Conservation (phyloP, 2,888 invertebrate species). For the Hirudinaria manillensis region DNA sequence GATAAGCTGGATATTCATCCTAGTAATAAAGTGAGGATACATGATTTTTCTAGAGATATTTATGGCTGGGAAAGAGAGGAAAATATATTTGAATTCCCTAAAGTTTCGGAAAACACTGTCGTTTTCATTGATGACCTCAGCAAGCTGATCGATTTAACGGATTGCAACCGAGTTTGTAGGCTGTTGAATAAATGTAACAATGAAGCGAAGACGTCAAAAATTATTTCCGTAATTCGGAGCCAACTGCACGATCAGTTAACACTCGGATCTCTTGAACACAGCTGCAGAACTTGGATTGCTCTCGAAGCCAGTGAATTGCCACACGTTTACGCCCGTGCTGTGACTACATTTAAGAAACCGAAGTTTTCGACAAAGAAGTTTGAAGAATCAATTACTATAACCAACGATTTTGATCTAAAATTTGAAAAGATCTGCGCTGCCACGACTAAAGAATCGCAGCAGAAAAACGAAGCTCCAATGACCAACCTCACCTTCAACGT, state of each 20-base stretch:
- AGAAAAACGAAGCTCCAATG: constrained; percentile 43
- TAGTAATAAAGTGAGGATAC: constrained; percentile 6
- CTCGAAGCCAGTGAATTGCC: not conserved
- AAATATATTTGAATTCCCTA: not conserved
- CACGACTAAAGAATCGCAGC: not conserved
- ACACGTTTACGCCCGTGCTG: not conserved
- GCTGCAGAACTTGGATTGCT: not conserved
- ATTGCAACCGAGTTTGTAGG: not conserved
- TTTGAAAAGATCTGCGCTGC: not conserved
- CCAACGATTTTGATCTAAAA: constrained; percentile 16
- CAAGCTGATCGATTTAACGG: not conserved
- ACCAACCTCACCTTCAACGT: constrained; percentile 51
- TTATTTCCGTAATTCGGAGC: not conserved
- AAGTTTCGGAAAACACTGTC: not conserved
- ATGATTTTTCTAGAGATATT: constrained; percentile 18
- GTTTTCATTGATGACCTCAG: constrained; percentile 25
- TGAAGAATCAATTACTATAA: constrained; percentile 12
- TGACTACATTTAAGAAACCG: not conserved
- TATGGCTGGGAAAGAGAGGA: constrained; percentile 10
- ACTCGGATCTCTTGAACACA: not conserved
- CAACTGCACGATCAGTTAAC: not conserved
- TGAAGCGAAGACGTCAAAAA: not conserved
- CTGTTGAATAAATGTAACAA: constrained; percentile 15
- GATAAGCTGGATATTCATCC: not conserved
- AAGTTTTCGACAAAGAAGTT: constrained; percentile 5